phyloP scores from a whole-genome alignment of 2,797 vertebrate species.

The Sparidentex hasta region DNA sequence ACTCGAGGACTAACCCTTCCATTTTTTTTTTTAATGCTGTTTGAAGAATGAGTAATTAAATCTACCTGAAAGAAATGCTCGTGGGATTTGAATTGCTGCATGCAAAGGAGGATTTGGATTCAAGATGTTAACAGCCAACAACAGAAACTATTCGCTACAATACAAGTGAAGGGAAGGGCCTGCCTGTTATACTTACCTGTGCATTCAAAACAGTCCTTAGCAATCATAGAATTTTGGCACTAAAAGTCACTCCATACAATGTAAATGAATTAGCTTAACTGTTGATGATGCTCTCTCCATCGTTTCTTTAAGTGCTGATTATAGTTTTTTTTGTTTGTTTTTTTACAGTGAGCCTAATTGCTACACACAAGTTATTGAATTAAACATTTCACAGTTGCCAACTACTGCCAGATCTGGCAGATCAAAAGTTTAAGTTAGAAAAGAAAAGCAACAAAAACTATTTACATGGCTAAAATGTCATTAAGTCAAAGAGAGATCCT shows the following conservation, averaged over 20 bases:
- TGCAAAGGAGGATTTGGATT: too few relatives aligned
- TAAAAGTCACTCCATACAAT: neutral
- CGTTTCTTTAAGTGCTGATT: neutral
- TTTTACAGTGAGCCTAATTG: too few relatives aligned
- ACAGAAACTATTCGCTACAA: neutral
- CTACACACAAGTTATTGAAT: too few relatives aligned
- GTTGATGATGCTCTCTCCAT: neutral
- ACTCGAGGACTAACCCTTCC: too few relatives aligned
- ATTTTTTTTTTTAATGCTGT: too few relatives aligned
- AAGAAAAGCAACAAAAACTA: neutral
- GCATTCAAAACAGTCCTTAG: neutral
- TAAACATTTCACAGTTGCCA: neutral
- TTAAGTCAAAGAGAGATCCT: neutral
- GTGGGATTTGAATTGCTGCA: too few relatives aligned
- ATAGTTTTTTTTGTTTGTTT: neutral
- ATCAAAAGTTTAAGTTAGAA: neutral
- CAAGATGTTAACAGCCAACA: too few relatives aligned
- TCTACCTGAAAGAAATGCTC: too few relatives aligned
- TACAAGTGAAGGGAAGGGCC: neutral
- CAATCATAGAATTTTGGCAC: neutral
- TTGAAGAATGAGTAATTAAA: too few relatives aligned
- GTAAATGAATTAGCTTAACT: neutral
- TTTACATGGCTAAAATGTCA: neutral
- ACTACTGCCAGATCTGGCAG: neutral
- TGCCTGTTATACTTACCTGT: neutral